Evolutionary conservation across 2,888 invertebrate species (phyloP).

Genomic region (Octonoba sinensis): DNA sequence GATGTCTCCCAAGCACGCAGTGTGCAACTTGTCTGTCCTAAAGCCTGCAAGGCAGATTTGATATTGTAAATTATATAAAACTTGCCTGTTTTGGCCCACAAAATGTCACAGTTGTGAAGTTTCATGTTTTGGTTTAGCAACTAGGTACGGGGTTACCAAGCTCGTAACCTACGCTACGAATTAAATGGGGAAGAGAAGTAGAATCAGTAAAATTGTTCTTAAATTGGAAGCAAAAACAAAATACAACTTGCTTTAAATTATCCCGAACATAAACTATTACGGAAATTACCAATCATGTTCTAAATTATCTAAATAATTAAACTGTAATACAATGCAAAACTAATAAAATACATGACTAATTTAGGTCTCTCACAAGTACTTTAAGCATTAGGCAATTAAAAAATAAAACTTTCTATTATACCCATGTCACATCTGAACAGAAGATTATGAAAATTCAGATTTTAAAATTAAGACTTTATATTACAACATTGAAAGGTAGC

Average conservation of each 20-base stretch:
- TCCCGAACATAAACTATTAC: background rate
- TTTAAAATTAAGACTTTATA: too few species aligned
- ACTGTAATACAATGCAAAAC: background rate
- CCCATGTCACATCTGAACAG: too few species aligned
- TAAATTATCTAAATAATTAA: background rate
- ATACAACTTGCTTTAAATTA: constrained; percentile 30
- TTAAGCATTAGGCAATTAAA: too few species aligned
- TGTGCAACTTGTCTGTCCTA: constrained; percentile 49
- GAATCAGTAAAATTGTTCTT: constrained; percentile 69
- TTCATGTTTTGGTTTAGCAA: constrained; percentile 64
- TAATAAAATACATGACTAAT: too few species aligned
- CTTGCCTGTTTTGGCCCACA: constrained; percentile 67
- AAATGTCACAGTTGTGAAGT: constrained; percentile 66
- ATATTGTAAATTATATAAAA: constrained; percentile 62
- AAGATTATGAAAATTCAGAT: too few species aligned
- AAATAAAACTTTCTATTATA: too few species aligned
- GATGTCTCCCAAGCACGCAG: constrained; percentile 31
- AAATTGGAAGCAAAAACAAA: constrained; percentile 51
- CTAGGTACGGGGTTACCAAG: constrained; percentile 69
- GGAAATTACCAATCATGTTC: background rate
- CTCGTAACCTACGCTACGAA: constrained; percentile 74
- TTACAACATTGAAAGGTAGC: too few species aligned
- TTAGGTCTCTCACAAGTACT: too few species aligned
- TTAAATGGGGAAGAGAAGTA: constrained; percentile 72
- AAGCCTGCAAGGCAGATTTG: constrained; percentile 65